Evolutionary conservation across 2,797 vertebrate genomes (phyloP).

Genomic region (Lacerta bilineata): DNA sequence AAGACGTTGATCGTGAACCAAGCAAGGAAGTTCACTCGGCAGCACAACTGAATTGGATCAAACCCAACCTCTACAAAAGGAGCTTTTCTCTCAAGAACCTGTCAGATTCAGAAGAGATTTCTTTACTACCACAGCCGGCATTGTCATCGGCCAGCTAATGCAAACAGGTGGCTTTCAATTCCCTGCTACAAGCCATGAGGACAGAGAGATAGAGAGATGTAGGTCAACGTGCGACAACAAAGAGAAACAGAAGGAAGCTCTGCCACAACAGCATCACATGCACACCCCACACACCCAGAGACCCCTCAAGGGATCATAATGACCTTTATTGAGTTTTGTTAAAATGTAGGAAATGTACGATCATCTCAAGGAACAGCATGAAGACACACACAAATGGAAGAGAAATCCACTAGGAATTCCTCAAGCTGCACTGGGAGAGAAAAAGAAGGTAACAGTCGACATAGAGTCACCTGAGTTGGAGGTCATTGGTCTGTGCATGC

Average conservation of each 20-base stretch:
- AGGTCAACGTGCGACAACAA: neutral
- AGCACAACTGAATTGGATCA: neutral
- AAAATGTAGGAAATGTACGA: constrained; percentile 19
- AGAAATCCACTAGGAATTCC: neutral
- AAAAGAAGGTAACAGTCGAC: neutral
- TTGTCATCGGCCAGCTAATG: neutral
- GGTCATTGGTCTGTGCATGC: no score
- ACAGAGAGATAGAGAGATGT: neutral
- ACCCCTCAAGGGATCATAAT: constrained; percentile 32
- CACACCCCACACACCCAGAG: neutral
- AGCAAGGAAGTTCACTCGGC: neutral
- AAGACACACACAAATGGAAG: neutral
- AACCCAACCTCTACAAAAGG: constrained; percentile 11
- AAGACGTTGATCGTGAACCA: neutral
- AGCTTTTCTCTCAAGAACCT: neutral
- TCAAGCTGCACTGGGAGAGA: neutral
- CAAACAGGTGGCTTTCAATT: constrained; percentile 23
- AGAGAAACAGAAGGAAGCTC: neutral
- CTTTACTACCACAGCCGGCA: neutral
- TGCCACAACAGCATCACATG: neutral
- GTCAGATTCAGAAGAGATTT: constrained; percentile 21
- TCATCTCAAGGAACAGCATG: neutral
- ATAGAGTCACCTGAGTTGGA: no score
- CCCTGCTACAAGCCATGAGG: neutral
- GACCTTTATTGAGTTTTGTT: constrained; percentile 21